Evolutionary conservation across 2,113 vertebrate species (phyloP).

Genomic region (Mionectes macconnelli): DNA sequence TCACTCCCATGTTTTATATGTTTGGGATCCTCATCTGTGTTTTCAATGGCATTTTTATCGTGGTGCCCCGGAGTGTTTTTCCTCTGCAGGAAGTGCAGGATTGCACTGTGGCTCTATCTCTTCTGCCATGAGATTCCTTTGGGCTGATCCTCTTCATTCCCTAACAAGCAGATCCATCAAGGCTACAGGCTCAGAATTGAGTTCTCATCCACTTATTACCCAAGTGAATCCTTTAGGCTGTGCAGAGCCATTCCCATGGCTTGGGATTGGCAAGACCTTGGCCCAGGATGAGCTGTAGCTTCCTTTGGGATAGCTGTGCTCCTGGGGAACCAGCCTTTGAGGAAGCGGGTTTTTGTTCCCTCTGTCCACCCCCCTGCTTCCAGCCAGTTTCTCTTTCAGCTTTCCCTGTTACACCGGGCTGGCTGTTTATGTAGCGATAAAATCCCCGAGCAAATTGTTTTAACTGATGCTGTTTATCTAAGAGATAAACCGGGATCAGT

Average conservation of each 20-base stretch:
- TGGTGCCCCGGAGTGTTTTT: no score
- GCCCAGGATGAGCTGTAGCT: neutral
- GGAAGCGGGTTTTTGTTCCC: neutral
- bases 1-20: rapidly evolving
- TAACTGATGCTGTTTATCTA: constrained; percentile 48
- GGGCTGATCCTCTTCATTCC: neutral
- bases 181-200: neutral
- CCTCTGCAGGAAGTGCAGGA: neutral
- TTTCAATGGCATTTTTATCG: neutral
- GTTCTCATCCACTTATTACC: neutral
- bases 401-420: neutral
- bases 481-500: constrained; percentile 40
- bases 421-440: constrained; percentile 9
- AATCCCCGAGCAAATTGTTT: constrained; percentile 49
- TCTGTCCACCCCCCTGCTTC: neutral
- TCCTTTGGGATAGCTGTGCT: neutral
- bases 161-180: neutral
- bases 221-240: neutral
- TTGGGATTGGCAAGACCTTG: neutral
- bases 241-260: neutral
- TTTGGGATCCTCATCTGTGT: neutral
- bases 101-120: neutral
- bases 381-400: neutral
- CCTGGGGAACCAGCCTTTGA: neutral
- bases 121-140: neutral